Evolutionary conservation across 2,888 invertebrate genomes (phyloP).

Genomic region (Rhopalosiphum nymphaeae): DNA sequence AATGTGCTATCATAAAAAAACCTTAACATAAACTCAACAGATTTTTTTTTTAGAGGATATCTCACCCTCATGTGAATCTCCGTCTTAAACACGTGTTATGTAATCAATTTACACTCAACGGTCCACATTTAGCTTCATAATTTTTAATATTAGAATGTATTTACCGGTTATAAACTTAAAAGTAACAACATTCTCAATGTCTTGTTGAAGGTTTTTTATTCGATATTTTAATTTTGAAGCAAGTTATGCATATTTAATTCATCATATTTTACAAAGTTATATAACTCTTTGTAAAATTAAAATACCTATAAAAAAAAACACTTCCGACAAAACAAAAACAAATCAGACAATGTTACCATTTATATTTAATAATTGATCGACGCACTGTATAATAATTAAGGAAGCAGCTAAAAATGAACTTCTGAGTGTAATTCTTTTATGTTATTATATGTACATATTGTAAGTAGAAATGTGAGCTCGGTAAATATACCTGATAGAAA

Average conservation of each 20-base stretch:
- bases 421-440: not conserved
- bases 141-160: not conserved
- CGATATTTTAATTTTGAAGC: not conserved
- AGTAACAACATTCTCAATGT: not conserved
- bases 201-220: not conserved
- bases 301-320: not conserved
- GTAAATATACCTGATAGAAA: too few species aligned
- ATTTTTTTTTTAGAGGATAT: too few species aligned
- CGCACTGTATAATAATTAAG: not conserved
- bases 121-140: not conserved
- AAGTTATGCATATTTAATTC: not conserved
- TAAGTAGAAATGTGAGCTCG: not conserved
- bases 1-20: too few species aligned
- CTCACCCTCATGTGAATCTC: too few species aligned
- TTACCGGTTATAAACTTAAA: not conserved
- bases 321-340: not conserved
- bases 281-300: not conserved
- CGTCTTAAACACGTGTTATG: too few species aligned
- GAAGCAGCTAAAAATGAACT: not conserved
- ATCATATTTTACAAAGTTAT: not conserved
- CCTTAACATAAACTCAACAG: too few species aligned
- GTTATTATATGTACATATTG: not conserved
- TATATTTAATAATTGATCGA: too few species aligned
- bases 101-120: too few species aligned
- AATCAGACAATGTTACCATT: not conserved